Base-by-base conservation (phyloP, 1,140 invertebrate genomes). In the Gryllus bimaculatus region DNA sequence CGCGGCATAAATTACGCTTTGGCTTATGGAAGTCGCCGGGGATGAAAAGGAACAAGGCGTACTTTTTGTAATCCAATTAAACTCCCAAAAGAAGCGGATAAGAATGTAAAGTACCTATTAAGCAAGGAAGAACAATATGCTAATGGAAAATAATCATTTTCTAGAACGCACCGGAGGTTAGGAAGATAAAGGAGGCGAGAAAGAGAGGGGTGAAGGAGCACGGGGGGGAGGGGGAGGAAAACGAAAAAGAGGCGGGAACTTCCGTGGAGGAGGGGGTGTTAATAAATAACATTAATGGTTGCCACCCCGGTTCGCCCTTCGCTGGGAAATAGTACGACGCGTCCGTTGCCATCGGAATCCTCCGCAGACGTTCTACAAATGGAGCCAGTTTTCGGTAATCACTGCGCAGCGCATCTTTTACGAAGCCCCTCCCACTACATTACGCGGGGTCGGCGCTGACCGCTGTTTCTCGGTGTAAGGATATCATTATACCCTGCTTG, bases 31-130 rank as follows among this genome's bases (percentile, higher is more conserved):
- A 66, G 54, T 66, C 54, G 54, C 18, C 54, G 54, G 18, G 54
- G 54, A 66, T 66, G 54, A 66, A 66, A 66, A 66, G 54, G 54
- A 66, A 66, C 54, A 66, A 1, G 54, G 54, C 54, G 18, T 18
- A 66, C 54, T 66, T 66, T 66, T 66, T 66, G 10, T 10, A 13
- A 66, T 13, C 18, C 54, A 10, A 66, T 13, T 66, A 13, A 66
- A 66, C 10, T 18, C 18, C 54, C 54, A 66, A 66, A 66, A 18
- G 18, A 66, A 66, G 10, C 7, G 10, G 10, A 18, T 13, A 66
- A 66, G 54, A 66, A 66, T 66, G 54, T 66, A 66, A 66, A 66
- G 54, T 66, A 66, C 54, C 54, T 66, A 66, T 66, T 66, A 66
- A 66, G 54, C 54, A 10, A 66, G 18, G 54, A 18, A 66, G 54